A percentile compares a stretch with the other conserved stretches of the same genome.
Conservation (phyloP, 2,888 invertebrate species). For the Eupithecia insigniata region DNA sequence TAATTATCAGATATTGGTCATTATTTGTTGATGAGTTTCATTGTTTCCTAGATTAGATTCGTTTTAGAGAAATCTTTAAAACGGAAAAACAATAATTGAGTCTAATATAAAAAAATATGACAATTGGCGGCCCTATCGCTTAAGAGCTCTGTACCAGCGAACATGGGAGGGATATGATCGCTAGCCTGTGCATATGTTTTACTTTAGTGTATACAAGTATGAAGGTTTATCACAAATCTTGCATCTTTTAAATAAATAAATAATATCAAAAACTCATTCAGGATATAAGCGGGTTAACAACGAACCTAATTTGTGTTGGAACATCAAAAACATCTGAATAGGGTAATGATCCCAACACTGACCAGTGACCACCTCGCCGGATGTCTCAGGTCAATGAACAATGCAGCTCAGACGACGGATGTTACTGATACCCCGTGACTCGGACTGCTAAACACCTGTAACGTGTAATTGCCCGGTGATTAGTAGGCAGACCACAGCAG, state of each 20-base stretch:
- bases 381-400: conserved; percentile 38
- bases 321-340: conserved; percentile 13
- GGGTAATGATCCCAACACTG: conserved; percentile 6
- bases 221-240: too few relatives aligned
- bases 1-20: too few relatives aligned
- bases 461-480: conserved; percentile 44
- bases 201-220: too few relatives aligned
- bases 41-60: too few relatives aligned
- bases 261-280: too few relatives aligned
- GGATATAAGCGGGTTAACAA: too few relatives aligned
- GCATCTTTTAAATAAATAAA: not conserved
- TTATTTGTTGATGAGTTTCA: too few relatives aligned
- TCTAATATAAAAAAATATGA: not conserved
- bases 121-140: not conserved
- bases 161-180: not conserved
- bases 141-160: not conserved
- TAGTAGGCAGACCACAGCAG: conserved; percentile 42
- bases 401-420: conserved; percentile 50
- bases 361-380: not conserved
- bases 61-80: too few relatives aligned
- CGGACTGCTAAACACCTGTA: conserved; percentile 54
- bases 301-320: too few relatives aligned
- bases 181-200: not conserved
- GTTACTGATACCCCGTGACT: conserved; percentile 44
- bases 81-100: too few relatives aligned